Evolutionary conservation across 35 echinoderm and acorn worm genomes (phyloP).

Genomic region (Lytechinus pictus): DNA sequence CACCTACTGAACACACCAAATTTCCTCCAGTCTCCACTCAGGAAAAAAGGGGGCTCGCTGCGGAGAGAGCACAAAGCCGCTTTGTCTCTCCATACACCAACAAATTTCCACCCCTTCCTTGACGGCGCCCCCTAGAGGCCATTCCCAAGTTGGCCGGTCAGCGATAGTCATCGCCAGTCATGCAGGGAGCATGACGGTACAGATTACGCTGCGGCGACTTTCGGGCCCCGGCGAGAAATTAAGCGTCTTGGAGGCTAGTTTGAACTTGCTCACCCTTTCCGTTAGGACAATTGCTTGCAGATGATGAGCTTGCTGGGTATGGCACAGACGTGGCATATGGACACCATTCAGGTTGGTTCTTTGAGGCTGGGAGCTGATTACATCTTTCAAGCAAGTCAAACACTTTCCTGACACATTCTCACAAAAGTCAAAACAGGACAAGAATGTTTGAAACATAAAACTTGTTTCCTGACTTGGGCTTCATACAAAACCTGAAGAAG

Average conservation of each 20-base stretch:
- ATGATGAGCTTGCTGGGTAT: neutral
- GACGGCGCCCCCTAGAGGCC: neutral
- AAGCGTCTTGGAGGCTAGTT: neutral
- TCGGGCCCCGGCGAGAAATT: neutral
- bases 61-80: neutral
- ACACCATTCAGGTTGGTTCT: neutral
- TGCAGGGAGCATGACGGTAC: neutral
- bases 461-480: neutral
- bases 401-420: neutral
- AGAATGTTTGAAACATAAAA: neutral
- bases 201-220: neutral
- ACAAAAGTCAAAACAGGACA: neutral
- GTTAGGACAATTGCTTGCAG: neutral
- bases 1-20: neutral
- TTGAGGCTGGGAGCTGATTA: neutral
- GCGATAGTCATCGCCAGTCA: neutral
- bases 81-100: constrained; percentile 11
- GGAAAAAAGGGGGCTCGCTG: neutral
- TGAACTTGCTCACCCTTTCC: constrained; percentile 2
- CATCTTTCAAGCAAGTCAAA: neutral
- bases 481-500: neutral
- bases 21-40: neutral
- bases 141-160: neutral
- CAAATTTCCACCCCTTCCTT: constrained; percentile 1
- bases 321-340: neutral